phyloP scores from a whole-genome alignment of 2,113 vertebrate species.

The Silurus glanis region DNA sequence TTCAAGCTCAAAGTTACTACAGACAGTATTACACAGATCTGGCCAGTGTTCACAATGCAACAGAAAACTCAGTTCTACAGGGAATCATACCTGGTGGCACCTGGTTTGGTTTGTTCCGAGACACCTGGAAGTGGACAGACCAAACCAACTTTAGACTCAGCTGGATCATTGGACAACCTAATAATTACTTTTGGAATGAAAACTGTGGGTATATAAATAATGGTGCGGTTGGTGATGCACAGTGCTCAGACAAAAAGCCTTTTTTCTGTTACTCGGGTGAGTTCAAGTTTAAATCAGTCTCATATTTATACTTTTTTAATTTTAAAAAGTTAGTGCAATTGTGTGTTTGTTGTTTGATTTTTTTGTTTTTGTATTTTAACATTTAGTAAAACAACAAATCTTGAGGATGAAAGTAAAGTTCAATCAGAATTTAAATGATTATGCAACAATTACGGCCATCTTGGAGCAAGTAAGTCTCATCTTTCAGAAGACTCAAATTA shows the following conservation, averaged over 20 bases:
- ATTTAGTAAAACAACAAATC: not conserved
- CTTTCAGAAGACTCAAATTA: not conserved
- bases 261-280: not conserved
- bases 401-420: not conserved
- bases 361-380: not conserved
- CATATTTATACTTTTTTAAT: not conserved
- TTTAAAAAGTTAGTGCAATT: not conserved
- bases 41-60: not conserved
- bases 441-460: not conserved
- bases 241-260: not conserved
- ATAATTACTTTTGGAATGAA: not conserved
- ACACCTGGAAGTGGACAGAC: not conserved
- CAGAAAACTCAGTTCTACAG: not conserved
- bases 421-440: not conserved
- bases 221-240: not conserved
- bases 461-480: not conserved
- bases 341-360: not conserved
- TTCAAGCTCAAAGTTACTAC: not conserved
- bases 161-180: not conserved
- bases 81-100: too few relatives aligned
- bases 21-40: not conserved
- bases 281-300: not conserved
- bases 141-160: not conserved
- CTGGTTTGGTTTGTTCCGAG: not conserved
- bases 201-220: not conserved